Evolutionary conservation across 2,888 invertebrate species (phyloP).

Genomic region (Drosophila atripex): DNA sequence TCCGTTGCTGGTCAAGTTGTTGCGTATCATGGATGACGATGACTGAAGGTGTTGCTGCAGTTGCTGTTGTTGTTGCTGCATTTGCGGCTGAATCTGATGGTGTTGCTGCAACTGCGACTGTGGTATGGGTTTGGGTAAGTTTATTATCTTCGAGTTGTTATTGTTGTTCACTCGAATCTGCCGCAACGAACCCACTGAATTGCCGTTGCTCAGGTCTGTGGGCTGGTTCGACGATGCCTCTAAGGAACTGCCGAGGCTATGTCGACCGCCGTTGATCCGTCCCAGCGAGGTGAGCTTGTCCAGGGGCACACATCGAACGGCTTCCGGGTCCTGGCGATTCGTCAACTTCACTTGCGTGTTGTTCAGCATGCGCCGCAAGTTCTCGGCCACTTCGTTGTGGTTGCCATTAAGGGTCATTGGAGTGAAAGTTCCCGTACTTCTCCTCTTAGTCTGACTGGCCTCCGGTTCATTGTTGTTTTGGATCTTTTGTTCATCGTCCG

Average conservation of each 20-base stretch:
- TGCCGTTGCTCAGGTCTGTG: conserved; percentile 27
- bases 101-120: conserved; percentile 11
- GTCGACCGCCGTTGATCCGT: conserved; percentile 2
- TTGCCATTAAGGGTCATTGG: conserved; percentile 21
- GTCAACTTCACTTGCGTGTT: conserved; percentile 26
- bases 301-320: conserved; percentile 56
- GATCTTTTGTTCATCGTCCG: neutral
- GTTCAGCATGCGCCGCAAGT: conserved; percentile 36
- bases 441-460: neutral
- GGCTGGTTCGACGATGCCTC: conserved; percentile 5
- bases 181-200: conserved; percentile 17
- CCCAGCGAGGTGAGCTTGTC: conserved; percentile 40
- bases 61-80: conserved; percentile 14
- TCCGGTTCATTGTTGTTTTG: conserved; percentile 10
- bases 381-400: conserved; percentile 31
- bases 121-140: conserved; percentile 15
- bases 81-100: neutral
- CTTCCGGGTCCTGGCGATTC: conserved; percentile 36
- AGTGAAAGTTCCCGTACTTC: neutral
- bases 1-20: conserved; percentile 1
- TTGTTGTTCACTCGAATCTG: conserved; percentile 54
- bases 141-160: conserved; percentile 33
- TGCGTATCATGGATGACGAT: conserved; percentile 6
- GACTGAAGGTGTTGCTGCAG: neutral
- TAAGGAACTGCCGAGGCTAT: neutral